Conservation (phyloP, 2,888 invertebrate species). For the Ornithoptera priamus region DNA sequence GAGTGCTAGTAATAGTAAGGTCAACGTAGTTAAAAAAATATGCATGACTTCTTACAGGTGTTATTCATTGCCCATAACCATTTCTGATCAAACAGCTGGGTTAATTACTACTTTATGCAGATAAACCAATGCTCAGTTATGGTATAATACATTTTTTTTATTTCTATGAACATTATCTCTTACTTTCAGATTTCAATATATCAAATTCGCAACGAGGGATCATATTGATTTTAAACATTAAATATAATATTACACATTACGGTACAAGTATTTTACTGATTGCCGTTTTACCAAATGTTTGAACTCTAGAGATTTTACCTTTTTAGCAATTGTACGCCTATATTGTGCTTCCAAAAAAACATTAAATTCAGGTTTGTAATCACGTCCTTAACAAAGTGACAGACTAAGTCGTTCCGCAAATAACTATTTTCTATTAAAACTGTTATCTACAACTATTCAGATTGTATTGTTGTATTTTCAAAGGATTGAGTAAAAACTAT, state of each 20-base stretch:
- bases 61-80: slow-evolving; percentile 10
- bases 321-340: not conserved
- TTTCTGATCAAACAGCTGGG: slow-evolving; percentile 16
- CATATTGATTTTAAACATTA: too few species aligned
- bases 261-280: too few species aligned
- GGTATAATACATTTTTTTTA: not conserved
- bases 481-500: too few species aligned
- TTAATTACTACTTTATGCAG: slow-evolving; percentile 10
- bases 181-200: not conserved
- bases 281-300: too few species aligned
- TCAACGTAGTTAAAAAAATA: not conserved
- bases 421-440: too few species aligned
- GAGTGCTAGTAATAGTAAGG: too few species aligned
- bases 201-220: too few species aligned
- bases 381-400: not conserved
- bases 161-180: not conserved
- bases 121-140: not conserved
- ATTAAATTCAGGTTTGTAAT: not conserved
- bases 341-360: not conserved
- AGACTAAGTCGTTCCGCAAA: not conserved
- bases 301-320: too few species aligned
- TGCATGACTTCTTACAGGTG: not conserved
- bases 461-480: too few species aligned
- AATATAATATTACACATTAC: too few species aligned
- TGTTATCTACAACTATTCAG: too few species aligned